Base-by-base conservation (phyloP, 2,113 vertebrate species). In the Aegypius monachus region DNA sequence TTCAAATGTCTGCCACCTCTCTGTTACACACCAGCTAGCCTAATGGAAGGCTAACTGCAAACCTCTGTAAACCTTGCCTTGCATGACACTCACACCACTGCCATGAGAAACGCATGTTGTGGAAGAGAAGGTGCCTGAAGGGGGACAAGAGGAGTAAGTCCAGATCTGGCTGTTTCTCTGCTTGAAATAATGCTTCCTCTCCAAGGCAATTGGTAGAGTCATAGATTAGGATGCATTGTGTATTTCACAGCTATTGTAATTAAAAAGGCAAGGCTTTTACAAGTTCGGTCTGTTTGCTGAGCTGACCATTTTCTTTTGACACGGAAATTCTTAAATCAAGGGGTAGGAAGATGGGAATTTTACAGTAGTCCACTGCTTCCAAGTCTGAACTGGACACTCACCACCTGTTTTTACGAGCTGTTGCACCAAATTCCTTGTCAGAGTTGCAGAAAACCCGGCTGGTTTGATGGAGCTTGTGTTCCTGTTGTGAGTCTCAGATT, bases 341-440 rank as follows among this genome's bases (percentile, higher is more conserved):
- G 87, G 73, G 85, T 79, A 87, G 95, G 78, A 95, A 88, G 80
- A 96, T 95, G 87, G 83, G 81, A 95, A 90, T 94, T 95, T 92
- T 95, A 93, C 71, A 65, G 87, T 88, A 88, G 77, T 81, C 62
- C 55, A 36, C 43, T 88, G 65, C 93, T 96, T 97, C 95, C 84
- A 86, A 93, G 63, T 92, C 81, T 92, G 84, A 96, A 88, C 92
- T 95, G 92, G 94, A 97, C 93, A 80, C 94, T 96, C 58, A 91
- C 93, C 97, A 97, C 96, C 96, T 97, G 96, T 97, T 97, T 95
- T 90, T 87, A 89, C 0, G 81, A 94, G 91, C 89, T 95, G 90
- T 92, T 95, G 79, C 66, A 81, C 81, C 2, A 10, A 96, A 96
- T 96, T 96, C 89, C 93, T 77, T 85, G 90, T 80, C 73, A 79